Evolutionary conservation across 2,113 vertebrate genomes (phyloP).

Genomic region (Megaleporinus macrocephalus): DNA sequence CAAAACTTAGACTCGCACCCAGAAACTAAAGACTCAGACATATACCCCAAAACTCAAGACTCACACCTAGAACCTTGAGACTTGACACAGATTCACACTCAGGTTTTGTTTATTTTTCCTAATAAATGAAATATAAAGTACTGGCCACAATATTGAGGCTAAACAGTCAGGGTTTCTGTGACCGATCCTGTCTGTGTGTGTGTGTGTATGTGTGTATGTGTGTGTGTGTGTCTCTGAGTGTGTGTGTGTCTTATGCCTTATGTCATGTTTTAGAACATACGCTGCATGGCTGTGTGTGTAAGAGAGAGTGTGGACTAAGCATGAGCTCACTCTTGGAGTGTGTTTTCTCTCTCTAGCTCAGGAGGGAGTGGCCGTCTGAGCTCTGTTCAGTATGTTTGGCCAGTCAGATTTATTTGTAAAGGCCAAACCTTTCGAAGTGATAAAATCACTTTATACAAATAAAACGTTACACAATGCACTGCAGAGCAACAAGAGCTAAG

Average conservation of each 20-base stretch:
- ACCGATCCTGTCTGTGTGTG: neutral
- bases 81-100: too few species aligned
- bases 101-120: too few species aligned
- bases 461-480: neutral
- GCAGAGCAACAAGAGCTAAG: neutral
- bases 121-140: too few species aligned
- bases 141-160: too few species aligned
- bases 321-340: constrained; percentile 55
- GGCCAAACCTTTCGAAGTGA: neutral
- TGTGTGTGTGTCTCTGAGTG: neutral
- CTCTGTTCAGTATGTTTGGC: constrained; percentile 22
- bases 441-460: constrained; percentile 5
- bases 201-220: neutral
- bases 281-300: neutral
- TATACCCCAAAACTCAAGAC: too few species aligned
- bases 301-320: constrained; percentile 34
- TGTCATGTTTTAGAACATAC: constrained; percentile 8
- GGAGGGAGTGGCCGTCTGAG: constrained; percentile 48
- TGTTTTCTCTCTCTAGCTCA: constrained; percentile 20
- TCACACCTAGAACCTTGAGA: too few species aligned
- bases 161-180: neutral
- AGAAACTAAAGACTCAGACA: too few species aligned
- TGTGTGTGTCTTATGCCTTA: neutral
- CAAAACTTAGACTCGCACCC: too few species aligned
- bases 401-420: neutral